A percentile compares a stretch with the other conserved stretches of the same genome.
These are phyloP conservation scores for Lordiphosa andalusiaca DNA, from an alignment of 2,888 invertebrate species.

Conservation along the genomic window DNA sequence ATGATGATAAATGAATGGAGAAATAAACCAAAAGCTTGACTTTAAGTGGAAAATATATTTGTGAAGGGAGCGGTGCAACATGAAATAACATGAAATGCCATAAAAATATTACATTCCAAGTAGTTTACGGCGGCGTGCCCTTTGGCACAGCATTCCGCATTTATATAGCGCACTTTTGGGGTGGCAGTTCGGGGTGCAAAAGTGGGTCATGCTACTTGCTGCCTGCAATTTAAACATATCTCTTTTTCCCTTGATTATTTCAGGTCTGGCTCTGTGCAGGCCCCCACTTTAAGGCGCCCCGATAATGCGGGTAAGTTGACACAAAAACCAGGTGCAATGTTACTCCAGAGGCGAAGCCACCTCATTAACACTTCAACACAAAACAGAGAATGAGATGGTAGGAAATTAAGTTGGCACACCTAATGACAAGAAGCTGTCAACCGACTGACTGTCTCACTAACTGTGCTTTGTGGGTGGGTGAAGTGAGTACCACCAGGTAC, in stretches of 20 bases:
- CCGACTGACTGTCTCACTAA: not conserved
- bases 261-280: slow-evolving; percentile 18
- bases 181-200: slow-evolving; percentile 22
- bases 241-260: slow-evolving; percentile 14
- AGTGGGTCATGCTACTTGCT: slow-evolving; percentile 35
- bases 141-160: slow-evolving; percentile 25
- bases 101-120: slow-evolving; percentile 3
- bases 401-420: slow-evolving; percentile 44
- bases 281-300: slow-evolving; percentile 13
- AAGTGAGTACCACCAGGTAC: not conserved
- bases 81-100: not conserved
- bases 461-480: not conserved
- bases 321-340: slow-evolving; percentile 30
- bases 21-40: not conserved
- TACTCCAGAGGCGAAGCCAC: slow-evolving; percentile 37
- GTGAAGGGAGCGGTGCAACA: too few species aligned
- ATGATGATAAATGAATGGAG: not conserved
- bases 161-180: slow-evolving; percentile 22
- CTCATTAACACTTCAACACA: slow-evolving; percentile 52
- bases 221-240: slow-evolving; percentile 21
- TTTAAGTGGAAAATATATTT: not conserved
- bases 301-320: slow-evolving; percentile 48
- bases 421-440: slow-evolving; percentile 38
- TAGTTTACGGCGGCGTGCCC: not conserved
- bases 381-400: slow-evolving; percentile 9